Percentiles rank a stretch among this genome's conserved stretches.
phyloP scores from a whole-genome alignment of 2,888 invertebrate genomes.

The Invenusta paracnida region DNA sequence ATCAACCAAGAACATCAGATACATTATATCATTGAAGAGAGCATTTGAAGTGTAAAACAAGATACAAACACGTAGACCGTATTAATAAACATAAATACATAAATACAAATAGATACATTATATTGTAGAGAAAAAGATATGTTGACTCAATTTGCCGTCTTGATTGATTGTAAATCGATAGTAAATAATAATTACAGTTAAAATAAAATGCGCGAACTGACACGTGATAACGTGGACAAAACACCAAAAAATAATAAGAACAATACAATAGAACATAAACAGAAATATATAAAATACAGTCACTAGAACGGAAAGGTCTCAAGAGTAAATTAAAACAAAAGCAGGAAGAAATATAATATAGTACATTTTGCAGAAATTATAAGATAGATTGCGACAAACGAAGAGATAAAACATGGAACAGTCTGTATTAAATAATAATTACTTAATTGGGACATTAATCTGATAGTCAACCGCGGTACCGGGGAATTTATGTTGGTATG shows the following conservation, averaged over 20 bases:
- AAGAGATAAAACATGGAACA: not conserved
- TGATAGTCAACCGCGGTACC: no score
- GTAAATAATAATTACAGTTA: not conserved
- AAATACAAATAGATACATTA: no score
- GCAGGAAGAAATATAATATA: not conserved
- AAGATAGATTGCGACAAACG: not conserved
- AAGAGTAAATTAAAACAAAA: not conserved
- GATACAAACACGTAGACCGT: no score
- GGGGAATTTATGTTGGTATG: no score
- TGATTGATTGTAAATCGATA: not conserved
- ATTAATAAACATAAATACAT: no score
- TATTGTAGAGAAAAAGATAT: not conserved
- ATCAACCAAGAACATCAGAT: not conserved
- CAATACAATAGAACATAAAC: not conserved
- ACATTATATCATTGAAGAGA: not conserved
- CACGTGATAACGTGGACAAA: not conserved
- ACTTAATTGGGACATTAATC: no score
- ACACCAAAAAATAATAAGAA: not conserved
- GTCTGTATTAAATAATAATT: not conserved
- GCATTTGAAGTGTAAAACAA: not conserved
- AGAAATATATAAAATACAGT: not conserved
- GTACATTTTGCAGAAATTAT: no score
- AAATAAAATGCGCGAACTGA: not conserved
- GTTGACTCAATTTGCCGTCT: not conserved
- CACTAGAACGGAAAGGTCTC: not conserved